Evolutionary conservation across 1,140 invertebrate genomes (phyloP), one percentile per base, ranked within the genome.

Genomic region (Bombus cullumanus): DNA sequence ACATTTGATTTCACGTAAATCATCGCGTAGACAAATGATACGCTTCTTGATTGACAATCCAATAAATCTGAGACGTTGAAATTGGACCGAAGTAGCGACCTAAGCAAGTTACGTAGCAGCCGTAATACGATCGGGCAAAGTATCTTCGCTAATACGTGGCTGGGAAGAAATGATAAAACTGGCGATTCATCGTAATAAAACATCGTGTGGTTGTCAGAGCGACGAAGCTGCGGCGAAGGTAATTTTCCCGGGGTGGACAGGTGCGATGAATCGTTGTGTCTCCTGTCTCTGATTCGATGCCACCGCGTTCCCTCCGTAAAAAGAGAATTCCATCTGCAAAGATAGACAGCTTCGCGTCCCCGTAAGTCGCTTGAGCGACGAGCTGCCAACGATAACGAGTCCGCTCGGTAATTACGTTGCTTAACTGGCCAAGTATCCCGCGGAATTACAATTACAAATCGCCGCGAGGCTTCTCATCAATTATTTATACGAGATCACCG

Each of bases 391-490:
- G 81, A 80, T 88, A 89, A 81, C 87, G 83, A 91, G 83, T 66
- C 76, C 83, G 69, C 83, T 47, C 72, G 79, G 79, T 89, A 92
- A 92, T 92, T 92, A 90, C 88, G 73, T 87, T 87, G 87, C 88
- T 90, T 90, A 91, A 91, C 91, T 79, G 89, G 87, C 69, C 90
- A 87, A 87, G 85, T 89, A 90, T 78, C 86, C 82, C 79, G 79
- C 88, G 74, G 81, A 91, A 92, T 92, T 92, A 92, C 91, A 92
- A 92, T 92, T 91, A 92, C 91, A 92, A 92, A 92, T 92, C 82
- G 80, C 43, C 75, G 71, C 62, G 41, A 47, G 73, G 39, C 75
- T 64, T 18, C 86, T 90, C 86, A 90, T 90, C 83, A 90, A 90
- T 90, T 90, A 90, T 90, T 90, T 90, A 90, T 90, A 82, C 76